Evolutionary conservation across 2,888 invertebrate genomes (phyloP).

Genomic region (Diloba caeruleocephala): DNA sequence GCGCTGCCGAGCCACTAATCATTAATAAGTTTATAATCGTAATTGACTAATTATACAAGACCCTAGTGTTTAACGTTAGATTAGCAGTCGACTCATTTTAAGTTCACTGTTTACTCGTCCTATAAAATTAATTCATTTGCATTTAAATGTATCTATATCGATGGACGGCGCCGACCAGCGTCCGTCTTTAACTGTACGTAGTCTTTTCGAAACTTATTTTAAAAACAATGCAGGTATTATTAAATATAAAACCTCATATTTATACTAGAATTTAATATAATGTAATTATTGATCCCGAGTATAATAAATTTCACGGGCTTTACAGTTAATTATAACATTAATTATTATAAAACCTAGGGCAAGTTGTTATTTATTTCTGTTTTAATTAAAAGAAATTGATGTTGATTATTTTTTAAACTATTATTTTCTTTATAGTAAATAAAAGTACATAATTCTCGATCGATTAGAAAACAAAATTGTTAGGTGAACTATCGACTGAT

Average conservation of each 20-base stretch:
- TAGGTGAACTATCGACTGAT: slow-evolving; percentile 88
- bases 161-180: slow-evolving; percentile 66
- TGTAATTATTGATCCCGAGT: slow-evolving; percentile 85
- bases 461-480: slow-evolving; percentile 87
- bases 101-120: slow-evolving; percentile 79
- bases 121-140: slow-evolving; percentile 78
- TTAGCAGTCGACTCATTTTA: slow-evolving; percentile 77
- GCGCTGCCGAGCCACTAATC: slow-evolving; percentile 63
- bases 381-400: slow-evolving; percentile 79
- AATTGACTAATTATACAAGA: slow-evolving; percentile 89
- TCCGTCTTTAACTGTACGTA: slow-evolving; percentile 75
- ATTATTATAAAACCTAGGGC: slow-evolving; percentile 88
- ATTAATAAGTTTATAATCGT: slow-evolving; percentile 87
- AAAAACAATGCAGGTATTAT: slow-evolving; percentile 88
- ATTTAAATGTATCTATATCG: slow-evolving; percentile 81
- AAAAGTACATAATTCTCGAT: slow-evolving; percentile 87
- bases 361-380: slow-evolving; percentile 91
- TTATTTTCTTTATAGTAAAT: slow-evolving; percentile 82
- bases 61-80: slow-evolving; percentile 85
- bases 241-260: slow-evolving; percentile 88
- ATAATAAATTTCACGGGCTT: slow-evolving; percentile 88
- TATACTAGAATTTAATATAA: slow-evolving; percentile 87
- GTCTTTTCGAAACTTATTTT: slow-evolving; percentile 85
- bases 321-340: slow-evolving; percentile 88
- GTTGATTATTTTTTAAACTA: slow-evolving; percentile 88